Base-by-base conservation (phyloP, 2,113 vertebrate species). In the Aramus guarauna region DNA sequence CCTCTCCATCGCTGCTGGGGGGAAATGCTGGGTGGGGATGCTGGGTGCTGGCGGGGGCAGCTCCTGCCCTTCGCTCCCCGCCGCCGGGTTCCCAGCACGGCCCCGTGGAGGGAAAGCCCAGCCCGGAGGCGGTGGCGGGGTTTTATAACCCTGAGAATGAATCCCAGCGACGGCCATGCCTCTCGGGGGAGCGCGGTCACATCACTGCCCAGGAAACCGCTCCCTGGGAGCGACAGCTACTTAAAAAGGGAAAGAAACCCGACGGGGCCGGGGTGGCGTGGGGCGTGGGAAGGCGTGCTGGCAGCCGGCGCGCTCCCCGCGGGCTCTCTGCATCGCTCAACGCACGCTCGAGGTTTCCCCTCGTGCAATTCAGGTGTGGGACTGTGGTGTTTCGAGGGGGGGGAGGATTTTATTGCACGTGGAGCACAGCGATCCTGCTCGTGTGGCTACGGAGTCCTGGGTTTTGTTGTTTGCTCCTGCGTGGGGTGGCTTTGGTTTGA, bases 111-210 rank as follows among this genome's bases (percentile, higher is more conserved):
- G 77, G n/a, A 85, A 90, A 92, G 32, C 34, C 27, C 56, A 88
- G 29, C 74, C 77, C 5, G 4, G 66, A 48, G 69, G 7, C 0
- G 21, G 36, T 92, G 58, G 43, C 12, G 5, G 37, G 72, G 74
- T 96, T 97, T 97, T 92, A 90, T 81, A 88, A 73, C 45, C 48
- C 86, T 91, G 96, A 96, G 95, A 97, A 95, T 76, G 90, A 92
- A 85, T 94, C 74, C 83, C 48, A 59, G 83, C 1, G 0, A 53
- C 1, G 2, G 81, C 73, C 18, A 27, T 71, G 78, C 45, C 69
- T 93, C 91, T 96, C 60, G 2, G 55, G 96, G 88, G 94, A 96
- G 77, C 13, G 6, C 34, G 75, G 84, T 96, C 91, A 89, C 0
- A 24, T 80, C 85, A 29, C 83, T 90, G 92, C 85, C 62, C 74